phyloP scores from a whole-genome alignment of 2,113 vertebrate genomes.

The Stegostoma tigrinum region DNA sequence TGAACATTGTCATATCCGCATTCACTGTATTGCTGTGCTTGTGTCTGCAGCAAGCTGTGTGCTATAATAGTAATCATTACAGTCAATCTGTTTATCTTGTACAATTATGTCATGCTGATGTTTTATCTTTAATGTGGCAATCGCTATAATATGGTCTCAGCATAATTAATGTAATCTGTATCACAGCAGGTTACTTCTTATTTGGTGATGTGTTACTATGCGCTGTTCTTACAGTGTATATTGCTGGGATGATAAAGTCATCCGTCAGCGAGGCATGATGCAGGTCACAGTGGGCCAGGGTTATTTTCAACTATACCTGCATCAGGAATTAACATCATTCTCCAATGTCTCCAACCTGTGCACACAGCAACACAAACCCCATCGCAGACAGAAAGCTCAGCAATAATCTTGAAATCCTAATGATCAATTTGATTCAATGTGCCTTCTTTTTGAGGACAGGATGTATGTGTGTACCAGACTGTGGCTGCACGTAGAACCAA shows the following conservation, averaged over 20 bases:
- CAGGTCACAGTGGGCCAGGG: background rate
- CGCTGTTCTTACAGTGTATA: background rate
- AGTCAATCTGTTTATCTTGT: background rate
- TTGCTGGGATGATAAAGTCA: background rate
- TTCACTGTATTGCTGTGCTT: background rate
- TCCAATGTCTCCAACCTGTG: background rate
- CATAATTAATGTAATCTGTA: background rate
- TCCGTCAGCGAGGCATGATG: background rate
- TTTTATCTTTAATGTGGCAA: background rate
- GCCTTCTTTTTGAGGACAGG: background rate
- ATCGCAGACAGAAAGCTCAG: background rate
- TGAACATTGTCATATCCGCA: background rate
- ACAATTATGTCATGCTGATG: background rate
- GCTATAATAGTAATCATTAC: background rate
- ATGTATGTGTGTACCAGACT: background rate
- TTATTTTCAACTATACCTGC: background rate
- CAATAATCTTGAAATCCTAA: background rate
- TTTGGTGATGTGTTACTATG: background rate
- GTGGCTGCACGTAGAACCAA: background rate
- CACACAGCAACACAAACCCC: background rate
- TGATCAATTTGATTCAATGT: background rate
- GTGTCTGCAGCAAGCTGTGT: background rate
- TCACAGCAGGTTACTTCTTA: background rate
- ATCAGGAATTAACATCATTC: background rate
- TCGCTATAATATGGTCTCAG: background rate